Conservation (phyloP, 1,140 invertebrate species). For the Ips typographus region DNA sequence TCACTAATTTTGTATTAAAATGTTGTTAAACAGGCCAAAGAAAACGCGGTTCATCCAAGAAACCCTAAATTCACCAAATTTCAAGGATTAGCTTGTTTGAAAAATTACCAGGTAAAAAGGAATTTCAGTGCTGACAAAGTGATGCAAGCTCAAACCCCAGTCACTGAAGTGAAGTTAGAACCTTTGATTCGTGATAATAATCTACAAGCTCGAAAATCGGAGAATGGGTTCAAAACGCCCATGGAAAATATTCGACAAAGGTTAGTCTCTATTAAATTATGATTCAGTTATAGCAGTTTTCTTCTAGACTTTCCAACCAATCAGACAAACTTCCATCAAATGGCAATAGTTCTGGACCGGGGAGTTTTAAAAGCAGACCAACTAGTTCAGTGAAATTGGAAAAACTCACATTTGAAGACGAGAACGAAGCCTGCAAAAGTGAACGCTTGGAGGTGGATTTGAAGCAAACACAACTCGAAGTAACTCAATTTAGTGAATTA, state of each 20-base stretch:
- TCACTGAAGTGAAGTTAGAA: slow-evolving; percentile 40
- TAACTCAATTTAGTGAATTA: too few relatives aligned
- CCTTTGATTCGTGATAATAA: slow-evolving; percentile 9
- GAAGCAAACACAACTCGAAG: too few relatives aligned
- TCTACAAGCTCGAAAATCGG: too few relatives aligned
- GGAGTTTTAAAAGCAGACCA: slow-evolving; percentile 17
- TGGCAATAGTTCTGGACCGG: too few relatives aligned
- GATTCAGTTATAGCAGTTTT: too few relatives aligned
- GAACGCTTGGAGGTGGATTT: background rate
- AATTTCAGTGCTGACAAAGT: slow-evolving; percentile 27
- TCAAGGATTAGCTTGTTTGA: slow-evolving; percentile 11
- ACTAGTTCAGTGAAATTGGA: slow-evolving; percentile 29
- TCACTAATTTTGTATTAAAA: too few relatives aligned
- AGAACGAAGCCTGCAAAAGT: slow-evolving; percentile 13
- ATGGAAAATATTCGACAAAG: slow-evolving; percentile 39
- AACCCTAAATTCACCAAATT: slow-evolving; percentile 37
- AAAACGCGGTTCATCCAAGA: slow-evolving; percentile 34
- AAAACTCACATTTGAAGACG: slow-evolving; percentile 22
- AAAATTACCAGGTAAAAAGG: slow-evolving; percentile 20
- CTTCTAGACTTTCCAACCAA: too few relatives aligned
- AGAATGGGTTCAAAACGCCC: background rate
- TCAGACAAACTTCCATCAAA: too few relatives aligned
- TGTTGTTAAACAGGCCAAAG: slow-evolving; percentile 28
- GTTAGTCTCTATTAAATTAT: background rate
- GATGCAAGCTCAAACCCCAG: slow-evolving; percentile 29